Evolutionary conservation across 2,888 invertebrate species (phyloP).

Genomic region (Hydropsyche betteni): DNA sequence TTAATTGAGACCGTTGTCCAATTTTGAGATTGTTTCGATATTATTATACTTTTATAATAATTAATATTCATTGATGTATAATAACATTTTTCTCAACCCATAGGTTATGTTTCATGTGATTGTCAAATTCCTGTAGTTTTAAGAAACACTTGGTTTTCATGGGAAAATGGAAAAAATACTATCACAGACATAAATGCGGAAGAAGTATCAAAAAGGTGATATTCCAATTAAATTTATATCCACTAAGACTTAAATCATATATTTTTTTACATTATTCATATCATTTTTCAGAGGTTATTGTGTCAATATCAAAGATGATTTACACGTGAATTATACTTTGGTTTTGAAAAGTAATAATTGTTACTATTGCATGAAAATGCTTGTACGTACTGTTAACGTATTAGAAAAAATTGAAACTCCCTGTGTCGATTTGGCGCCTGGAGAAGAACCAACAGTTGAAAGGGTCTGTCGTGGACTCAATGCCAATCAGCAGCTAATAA

Average conservation of each 20-base stretch:
- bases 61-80: no score
- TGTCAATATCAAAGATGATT: conserved; percentile 76
- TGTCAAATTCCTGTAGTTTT: conserved; percentile 82
- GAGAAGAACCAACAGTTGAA: conserved; percentile 75
- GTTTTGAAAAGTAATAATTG: conserved; percentile 76
- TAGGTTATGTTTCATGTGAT: conserved; percentile 54
- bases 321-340: conserved; percentile 85
- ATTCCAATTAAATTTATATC: conserved; percentile 1
- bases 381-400: conserved; percentile 87
- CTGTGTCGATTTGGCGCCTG: conserved; percentile 75
- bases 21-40: no score
- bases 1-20: no score
- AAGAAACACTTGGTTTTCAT: conserved; percentile 90
- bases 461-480: conserved; percentile 80
- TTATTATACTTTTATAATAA: no score
- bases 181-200: conserved; percentile 83
- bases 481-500: conserved; percentile 81
- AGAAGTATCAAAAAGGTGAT: conserved; percentile 73
- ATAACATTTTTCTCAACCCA: no score
- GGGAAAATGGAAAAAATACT: conserved; percentile 86
- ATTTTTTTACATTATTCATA: conserved; percentile 21
- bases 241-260: background rate
- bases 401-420: conserved; percentile 88
- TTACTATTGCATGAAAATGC: conserved; percentile 84
- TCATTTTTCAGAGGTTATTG: conserved; percentile 70